These are phyloP conservation scores for Petroica traversi DNA, from an alignment of 2,113 vertebrate species.

Conservation along the genomic window DNA sequence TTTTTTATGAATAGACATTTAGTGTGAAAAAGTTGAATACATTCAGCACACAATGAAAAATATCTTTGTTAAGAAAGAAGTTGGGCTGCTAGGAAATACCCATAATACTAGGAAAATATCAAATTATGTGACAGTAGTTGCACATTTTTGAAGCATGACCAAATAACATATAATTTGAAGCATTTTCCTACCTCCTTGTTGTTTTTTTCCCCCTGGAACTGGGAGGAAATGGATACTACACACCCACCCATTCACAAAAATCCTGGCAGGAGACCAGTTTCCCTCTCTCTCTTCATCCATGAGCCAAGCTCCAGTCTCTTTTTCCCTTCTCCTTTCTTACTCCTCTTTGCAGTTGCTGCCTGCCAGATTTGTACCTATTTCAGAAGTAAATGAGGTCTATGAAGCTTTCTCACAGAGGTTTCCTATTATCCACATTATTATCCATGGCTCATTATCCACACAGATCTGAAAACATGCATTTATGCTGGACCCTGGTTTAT, in stretches of 20 bases:
- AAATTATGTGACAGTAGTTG: neutral
- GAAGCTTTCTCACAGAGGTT: neutral
- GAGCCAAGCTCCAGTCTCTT: neutral
- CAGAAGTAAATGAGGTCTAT: neutral
- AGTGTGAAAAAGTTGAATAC: neutral
- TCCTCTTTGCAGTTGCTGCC: neutral
- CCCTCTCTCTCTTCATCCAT: neutral
- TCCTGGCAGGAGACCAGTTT: conserved; percentile 37
- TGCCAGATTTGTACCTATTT: neutral
- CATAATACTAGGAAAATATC: neutral
- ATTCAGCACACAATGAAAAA: neutral
- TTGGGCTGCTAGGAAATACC: neutral
- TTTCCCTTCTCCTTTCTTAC: neutral
- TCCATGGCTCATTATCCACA: neutral
- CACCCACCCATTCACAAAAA: conserved; percentile 68
- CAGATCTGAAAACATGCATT: neutral
- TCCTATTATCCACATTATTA: neutral
- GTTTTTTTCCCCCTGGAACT: conserved; percentile 28
- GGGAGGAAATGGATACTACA: conserved; percentile 38
- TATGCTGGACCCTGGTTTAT: neutral
- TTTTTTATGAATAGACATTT: conserved; percentile 5
- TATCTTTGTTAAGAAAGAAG: neutral
- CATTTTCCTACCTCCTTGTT: conserved; percentile 40
- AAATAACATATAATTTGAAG: neutral
- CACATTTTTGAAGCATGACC: conserved; percentile 30